phyloP scores from a whole-genome alignment of 2,888 invertebrate species.

The Chrysina gloriosa region DNA sequence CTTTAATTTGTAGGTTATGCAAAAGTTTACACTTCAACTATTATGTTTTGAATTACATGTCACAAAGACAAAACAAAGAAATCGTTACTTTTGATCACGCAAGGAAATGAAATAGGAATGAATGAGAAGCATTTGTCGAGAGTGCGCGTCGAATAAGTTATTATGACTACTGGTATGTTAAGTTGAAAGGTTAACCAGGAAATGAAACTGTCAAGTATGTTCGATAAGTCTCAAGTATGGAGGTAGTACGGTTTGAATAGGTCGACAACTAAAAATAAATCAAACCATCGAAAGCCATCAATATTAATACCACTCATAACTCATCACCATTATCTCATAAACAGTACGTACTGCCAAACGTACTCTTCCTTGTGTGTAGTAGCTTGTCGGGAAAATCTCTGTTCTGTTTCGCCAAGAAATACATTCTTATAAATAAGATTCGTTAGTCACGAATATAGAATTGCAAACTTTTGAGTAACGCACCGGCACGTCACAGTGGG shows the following conservation, averaged over 20 bases:
- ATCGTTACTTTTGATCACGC: no score
- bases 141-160: background rate
- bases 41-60: no score
- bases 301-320: conserved; percentile 7
- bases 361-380: background rate
- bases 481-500: conserved; percentile 27
- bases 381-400: background rate
- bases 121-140: background rate
- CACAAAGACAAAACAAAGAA: no score
- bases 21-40: no score
- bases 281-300: conserved; percentile 3
- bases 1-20: no score
- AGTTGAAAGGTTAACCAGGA: conserved; percentile 19
- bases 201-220: conserved; percentile 14
- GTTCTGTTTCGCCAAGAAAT: background rate
- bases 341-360: conserved; percentile 14
- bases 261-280: conserved; percentile 21
- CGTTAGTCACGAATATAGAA: conserved; percentile 35
- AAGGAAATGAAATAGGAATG: background rate
- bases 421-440: conserved; percentile 36
- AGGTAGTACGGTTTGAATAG: background rate
- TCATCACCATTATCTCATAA: conserved; percentile 29
- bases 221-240: conserved; percentile 19
- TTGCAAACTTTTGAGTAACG: conserved; percentile 39
- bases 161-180: background rate